These are phyloP conservation scores for Phyllotis vaccarum DNA, from an alignment of 2,797 vertebrate species.

Conservation along the genomic window DNA sequence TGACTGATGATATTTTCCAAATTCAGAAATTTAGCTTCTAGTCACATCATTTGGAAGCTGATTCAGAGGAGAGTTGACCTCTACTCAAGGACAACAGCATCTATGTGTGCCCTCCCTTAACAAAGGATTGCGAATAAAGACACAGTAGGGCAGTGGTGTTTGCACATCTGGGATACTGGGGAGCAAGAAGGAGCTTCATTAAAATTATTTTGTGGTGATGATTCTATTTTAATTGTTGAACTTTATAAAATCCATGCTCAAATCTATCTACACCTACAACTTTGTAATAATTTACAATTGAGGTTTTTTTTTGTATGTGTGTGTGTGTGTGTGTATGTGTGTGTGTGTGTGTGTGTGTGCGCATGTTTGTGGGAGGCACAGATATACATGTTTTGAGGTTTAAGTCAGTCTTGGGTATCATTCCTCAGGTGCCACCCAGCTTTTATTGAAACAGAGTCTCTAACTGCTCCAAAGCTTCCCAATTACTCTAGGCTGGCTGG, in stretches of 20 bases:
- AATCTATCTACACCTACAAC: neutral
- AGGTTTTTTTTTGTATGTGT: neutral
- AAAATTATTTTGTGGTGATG: slow-evolving; percentile 67
- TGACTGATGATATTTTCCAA: slow-evolving; percentile 86
- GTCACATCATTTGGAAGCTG: slow-evolving; percentile 79
- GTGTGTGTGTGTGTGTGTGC: neutral
- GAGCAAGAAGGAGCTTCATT: slow-evolving; percentile 55
- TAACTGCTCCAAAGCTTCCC: neutral
- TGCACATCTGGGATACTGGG: neutral
- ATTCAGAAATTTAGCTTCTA: slow-evolving; percentile 81
- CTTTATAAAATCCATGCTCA: neutral
- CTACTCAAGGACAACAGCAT: slow-evolving; percentile 74
- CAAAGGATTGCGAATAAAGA: slow-evolving; percentile 62
- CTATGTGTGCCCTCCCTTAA: neutral
- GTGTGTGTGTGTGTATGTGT: neutral
- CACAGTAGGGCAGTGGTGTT: slow-evolving; percentile 16
- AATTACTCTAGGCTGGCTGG: neutral
- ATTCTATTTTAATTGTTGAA: slow-evolving; percentile 32
- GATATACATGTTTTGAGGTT: neutral
- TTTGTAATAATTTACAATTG: slow-evolving; percentile 27
- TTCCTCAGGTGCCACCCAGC: neutral
- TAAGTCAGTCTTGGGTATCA: neutral
- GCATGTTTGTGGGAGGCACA: neutral
- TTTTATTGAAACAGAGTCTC: neutral
- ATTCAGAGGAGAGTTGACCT: slow-evolving; percentile 69